Conservation (phyloP, 2,888 invertebrate genomes). For the Heteropelma amictum region DNA sequence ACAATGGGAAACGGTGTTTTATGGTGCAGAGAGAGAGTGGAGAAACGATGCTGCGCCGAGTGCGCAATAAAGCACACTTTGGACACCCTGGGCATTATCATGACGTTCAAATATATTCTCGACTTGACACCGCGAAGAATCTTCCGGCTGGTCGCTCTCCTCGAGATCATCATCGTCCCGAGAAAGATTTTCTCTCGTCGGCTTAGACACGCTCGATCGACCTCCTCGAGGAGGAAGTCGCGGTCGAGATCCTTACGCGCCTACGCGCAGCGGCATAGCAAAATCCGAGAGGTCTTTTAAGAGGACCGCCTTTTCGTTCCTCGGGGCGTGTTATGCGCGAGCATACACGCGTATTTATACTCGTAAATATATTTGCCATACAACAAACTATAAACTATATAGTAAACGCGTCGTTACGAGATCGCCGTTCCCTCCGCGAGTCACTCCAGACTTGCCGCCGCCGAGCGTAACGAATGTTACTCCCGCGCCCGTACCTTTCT, state of each 20-base stretch:
- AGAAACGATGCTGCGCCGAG: slow-evolving; percentile 2
- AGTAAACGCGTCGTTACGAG: slow-evolving; percentile 41
- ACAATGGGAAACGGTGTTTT: too few relatives aligned
- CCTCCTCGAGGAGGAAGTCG: slow-evolving; percentile 48
- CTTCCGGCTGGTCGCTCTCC: slow-evolving; percentile 17
- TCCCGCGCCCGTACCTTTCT: background rate
- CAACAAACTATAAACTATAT: slow-evolving; percentile 45
- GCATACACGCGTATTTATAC: background rate
- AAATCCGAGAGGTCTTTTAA: slow-evolving; percentile 19
- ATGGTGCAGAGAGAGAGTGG: background rate
- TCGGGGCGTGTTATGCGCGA: slow-evolving; percentile 6
- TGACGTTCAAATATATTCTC: slow-evolving; percentile 37
- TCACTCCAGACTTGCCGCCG: slow-evolving; percentile 31
- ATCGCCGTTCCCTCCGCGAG: slow-evolving; percentile 33
- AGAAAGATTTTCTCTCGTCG: slow-evolving; percentile 13
- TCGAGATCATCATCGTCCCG: background rate
- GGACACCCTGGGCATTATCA: slow-evolving; percentile 19
- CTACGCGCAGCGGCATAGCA: slow-evolving; percentile 38
- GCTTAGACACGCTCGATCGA: slow-evolving; percentile 47
- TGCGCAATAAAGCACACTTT: background rate
- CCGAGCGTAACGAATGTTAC: slow-evolving; percentile 41
- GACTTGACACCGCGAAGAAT: slow-evolving; percentile 38
- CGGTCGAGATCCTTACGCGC: slow-evolving; percentile 51
- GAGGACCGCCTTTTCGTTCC: slow-evolving; percentile 38
- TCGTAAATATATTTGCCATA: background rate